Evolutionary conservation across 2,888 invertebrate genomes (phyloP), one percentile per base, ranked within the genome.

Genomic region (Piscicola geometra): DNA sequence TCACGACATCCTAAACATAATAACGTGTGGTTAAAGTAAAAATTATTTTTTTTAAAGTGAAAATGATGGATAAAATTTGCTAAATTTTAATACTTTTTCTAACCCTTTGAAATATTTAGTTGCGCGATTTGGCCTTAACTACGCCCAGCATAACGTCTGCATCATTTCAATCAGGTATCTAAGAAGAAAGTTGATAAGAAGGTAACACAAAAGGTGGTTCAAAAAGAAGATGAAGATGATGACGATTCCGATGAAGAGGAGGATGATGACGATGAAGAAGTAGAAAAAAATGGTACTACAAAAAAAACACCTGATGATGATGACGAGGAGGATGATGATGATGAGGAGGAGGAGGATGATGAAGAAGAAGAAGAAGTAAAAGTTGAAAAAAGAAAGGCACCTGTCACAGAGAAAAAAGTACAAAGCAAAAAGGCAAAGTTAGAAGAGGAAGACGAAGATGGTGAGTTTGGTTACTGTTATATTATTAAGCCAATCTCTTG

Each of bases 201-300:
- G n/a, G n/a, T n/a, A n/a, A n/a, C n/a, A n/a, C n/a, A 70, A 28
- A 32, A 70, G 25, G 70, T 41, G 15, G 9, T 15, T n/a, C 2
- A 52, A 28, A 33, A 71, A 47, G 50, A 71, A 28, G 25, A 41
- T 2, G 30, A 50, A 5, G 73, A 33, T 73, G 52, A 52, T 18
- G 60, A 60, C 25, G 32, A 30, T 35, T 33, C 33, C 0, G 56
- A 56, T 30, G 73, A 64, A 32, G 64, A 64, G 28, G 73, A 64
- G 64, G 68, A 68, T 9, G 68, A 32, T 9, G 68, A 32, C n/a
- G 56, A 71, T 0, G 71, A 71, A 15, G 71, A 71, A 72, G 73
- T 33, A 60, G 36, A 33, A 50, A 71, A 52, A 33, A 71, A 71
- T 18, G 71, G 36, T 71, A 33, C 1, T 30, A 52, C 2, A 30